Base-by-base conservation (phyloP, 2,888 invertebrate species). In the Campoplex nolae region DNA sequence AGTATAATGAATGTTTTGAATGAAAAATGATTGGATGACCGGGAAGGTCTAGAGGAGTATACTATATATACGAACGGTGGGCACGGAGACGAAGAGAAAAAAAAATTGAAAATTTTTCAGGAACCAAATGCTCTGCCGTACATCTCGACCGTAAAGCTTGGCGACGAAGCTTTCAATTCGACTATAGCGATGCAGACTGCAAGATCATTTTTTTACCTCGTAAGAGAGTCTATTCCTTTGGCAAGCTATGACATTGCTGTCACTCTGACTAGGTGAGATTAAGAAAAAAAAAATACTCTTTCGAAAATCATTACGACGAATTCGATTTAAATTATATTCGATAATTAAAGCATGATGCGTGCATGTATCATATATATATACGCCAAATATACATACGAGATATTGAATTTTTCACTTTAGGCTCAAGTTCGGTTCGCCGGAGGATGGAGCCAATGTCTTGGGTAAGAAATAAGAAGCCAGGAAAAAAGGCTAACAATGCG, bases 201-300 rank as follows among this genome's bases (percentile, higher is more conserved):
- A 9, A 16, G 2, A 6, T 0, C 0, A 38, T 87, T 82, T 51
- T 84, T 62, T 38, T 79, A 79, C 35, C 11, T 23, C 1, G 56
- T 76, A 11, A 74, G 28, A 45, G 67, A 83, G 4, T 28, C 65
- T 6, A 56, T 87, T 48, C 79, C 87, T 16, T n/a, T 79, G n/a
- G 65, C 75, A 8, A 79, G 48, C n/a, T 84, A 75, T 23, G 84
- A 87, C 45, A 56, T 84, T 6, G 45, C 79, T 16, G 18, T 65
- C 23, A 82, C 87, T 8, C 42, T 84, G 48, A 87, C 87, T 2
- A 75, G 68, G 87, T 73, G 54, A 67, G 67, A 38, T 18, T 1
- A n/a, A 67, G 16, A 35, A 9, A 35, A 67, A 23, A 13, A 67
- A 23, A 13, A 16, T 6, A 32, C 3, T 62, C 1, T 62, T 62